Base-by-base conservation (phyloP, 2,888 invertebrate species). In the Druceiella hillmani region DNA sequence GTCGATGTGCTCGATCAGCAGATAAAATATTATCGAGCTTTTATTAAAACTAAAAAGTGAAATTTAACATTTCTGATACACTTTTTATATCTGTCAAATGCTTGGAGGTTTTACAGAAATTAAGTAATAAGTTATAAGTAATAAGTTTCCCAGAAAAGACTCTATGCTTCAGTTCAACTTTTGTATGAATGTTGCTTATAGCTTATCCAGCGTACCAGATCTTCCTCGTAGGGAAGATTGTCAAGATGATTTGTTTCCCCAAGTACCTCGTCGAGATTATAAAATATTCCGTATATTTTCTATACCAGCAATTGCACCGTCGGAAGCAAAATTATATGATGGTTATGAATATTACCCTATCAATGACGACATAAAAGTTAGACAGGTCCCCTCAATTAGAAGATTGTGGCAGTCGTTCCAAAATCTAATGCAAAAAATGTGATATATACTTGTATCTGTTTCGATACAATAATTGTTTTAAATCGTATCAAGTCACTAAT, bases 1-100 rank as follows among this genome's bases (percentile, higher is more conserved):
- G 47, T 49, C 14, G 41, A 52, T 28, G 35, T 51, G n/a, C 38
- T 50, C 0, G 49, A 53, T 28, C 50, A 52, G 20, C 32, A 25
- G 4, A 48, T 53, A 38, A 49, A 51, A 31, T 51, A 52, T 26
- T 52, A 55, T 10, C 11, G 52, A 17, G 44, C 52, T 4, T 52
- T 50, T 16, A 52, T 52, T 3, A 55, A 54, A 49, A 53, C 53
- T 1, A 47, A 37, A 28, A 56, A 55, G 35, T 57, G 52, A 51
- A 52, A 53, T 7, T 27, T 56, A 4, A 54, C 52, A 40, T 49
- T 53, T 5, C 33, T 53, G 3, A 36, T 51, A 4, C 50, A 54
- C 26, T 50, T 53, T 41, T 24, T 52, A 3, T 52, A 56, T 41
- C 38, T 54, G 9, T 45, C 48, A 4, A 53, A 53, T 33, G 35